Evolutionary conservation across 1,140 invertebrate genomes (phyloP), one percentile per base, ranked within the genome.

Genomic region (Polypedilum vanderplanki): DNA sequence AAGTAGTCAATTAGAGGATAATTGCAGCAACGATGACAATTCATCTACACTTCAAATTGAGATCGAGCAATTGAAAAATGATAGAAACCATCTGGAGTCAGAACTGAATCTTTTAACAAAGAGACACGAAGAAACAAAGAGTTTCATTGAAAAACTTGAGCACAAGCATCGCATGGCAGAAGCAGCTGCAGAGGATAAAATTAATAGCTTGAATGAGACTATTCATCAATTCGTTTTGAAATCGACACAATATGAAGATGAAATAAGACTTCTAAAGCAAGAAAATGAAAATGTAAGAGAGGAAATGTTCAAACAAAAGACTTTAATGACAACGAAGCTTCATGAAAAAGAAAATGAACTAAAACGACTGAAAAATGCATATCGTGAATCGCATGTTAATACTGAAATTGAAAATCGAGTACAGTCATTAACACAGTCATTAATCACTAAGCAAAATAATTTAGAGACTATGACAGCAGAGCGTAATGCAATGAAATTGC

Each of bases 381-480:
- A 79, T 78, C 67, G 76, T 33, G 78, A 79, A 77, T 75, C 80
- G 18, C 77, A 80, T 75, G 77, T 77, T 76, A 79, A 77, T 79
- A 73, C 75, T 65, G 90, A 91, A 79, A 82, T 91, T 57, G 91
- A 93, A 82, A 85, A 86, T 8, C 84, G 91, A 76, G 81, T 94
- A 1, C 85, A 90, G 75, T 84, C 87, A 1, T 83, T 94, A 10
- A 94, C 92, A 1, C 90, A 93, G 79, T 91, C 90, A 73, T 83
- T 95, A 17, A 91, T 95, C 74, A 86, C 90, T 75, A 94, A 94
- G 79, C 93, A 95, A 81, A 89, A 89, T 74, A 85, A 88, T 74
- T 79, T 95, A 33, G 93, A 95, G 81, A 85, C 87, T 24, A 83
- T 93, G 17, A 92, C 90, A 40, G 90, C 90, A 0, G 92, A 95